Evolutionary conservation across 2,797 vertebrate genomes (phyloP).

Genomic region (Iguana delicatissima): DNA sequence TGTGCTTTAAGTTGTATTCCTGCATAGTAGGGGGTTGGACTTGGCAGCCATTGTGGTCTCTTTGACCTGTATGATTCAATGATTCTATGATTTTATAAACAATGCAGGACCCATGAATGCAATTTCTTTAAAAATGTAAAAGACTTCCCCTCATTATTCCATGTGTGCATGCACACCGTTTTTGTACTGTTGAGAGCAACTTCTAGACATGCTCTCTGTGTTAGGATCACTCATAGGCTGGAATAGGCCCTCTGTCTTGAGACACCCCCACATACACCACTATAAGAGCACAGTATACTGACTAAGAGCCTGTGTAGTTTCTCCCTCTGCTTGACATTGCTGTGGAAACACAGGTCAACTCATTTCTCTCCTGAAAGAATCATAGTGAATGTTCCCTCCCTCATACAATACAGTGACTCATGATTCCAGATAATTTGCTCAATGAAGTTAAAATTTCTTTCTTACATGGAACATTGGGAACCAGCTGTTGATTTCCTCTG

Average conservation of each 20-base stretch:
- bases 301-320: background rate
- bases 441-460: slow-evolving; percentile 47
- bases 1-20: too few species aligned
- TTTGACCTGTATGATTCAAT: too few species aligned
- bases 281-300: background rate
- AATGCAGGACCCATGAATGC: slow-evolving; percentile 10
- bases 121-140: slow-evolving; percentile 8
- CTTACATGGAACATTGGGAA: slow-evolving; percentile 46
- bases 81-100: background rate
- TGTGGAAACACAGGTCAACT: slow-evolving; percentile 36
- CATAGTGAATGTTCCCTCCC: slow-evolving; percentile 27
- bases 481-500: slow-evolving; percentile 51
- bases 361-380: slow-evolving; percentile 47
- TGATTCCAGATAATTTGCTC: slow-evolving; percentile 54
- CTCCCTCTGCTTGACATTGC: slow-evolving; percentile 13
- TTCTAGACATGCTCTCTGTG: background rate
- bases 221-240: background rate
- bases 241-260: background rate
- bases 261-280: background rate
- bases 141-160: background rate
- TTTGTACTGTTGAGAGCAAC: background rate
- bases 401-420: slow-evolving; percentile 48
- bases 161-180: background rate
- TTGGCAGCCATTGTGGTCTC: too few species aligned
- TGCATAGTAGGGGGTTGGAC: too few species aligned